A percentile compares a stretch with the other conserved stretches of the same genome.
phyloP scores from a whole-genome alignment of 2,113 vertebrate genomes.

The Coracopsis vasa region DNA sequence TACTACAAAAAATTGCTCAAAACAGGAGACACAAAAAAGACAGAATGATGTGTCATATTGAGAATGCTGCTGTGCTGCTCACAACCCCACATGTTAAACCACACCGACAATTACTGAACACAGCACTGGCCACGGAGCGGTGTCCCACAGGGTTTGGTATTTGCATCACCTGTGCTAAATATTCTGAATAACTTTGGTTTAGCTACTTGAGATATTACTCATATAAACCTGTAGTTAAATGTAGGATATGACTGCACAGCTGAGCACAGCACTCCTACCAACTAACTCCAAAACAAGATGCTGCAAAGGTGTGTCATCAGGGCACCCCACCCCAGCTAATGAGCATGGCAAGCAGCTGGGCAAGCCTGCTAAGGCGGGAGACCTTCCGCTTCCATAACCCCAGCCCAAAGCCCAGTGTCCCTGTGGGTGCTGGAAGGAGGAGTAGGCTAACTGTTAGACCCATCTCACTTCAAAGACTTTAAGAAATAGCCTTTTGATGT shows the following conservation, averaged over 20 bases:
- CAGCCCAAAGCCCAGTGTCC: neutral
- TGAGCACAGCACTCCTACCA: neutral
- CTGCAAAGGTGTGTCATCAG: slow-evolving; percentile 3
- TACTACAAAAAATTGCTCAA: neutral
- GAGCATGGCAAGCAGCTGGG: neutral
- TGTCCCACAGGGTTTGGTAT: neutral
- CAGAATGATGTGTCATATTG: neutral
- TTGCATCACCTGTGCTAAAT: neutral
- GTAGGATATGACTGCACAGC: slow-evolving; percentile 21
- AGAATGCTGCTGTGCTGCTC: neutral
- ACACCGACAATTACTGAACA: neutral
- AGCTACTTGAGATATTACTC: neutral
- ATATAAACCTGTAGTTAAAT: neutral
- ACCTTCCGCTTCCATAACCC: neutral
- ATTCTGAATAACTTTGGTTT: neutral
- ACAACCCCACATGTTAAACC: neutral
- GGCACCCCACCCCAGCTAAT: neutral
- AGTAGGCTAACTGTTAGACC: neutral
- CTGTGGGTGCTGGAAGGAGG: neutral
- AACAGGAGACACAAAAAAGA: neutral
- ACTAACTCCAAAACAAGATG: slow-evolving; percentile 44
- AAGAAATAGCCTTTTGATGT: neutral
- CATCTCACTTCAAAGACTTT: neutral
- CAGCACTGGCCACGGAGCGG: rapidly evolving
- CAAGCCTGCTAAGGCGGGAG: neutral